These are phyloP conservation scores for Promerops cafer DNA, from an alignment of 2,113 vertebrate genomes.

Conservation along the genomic window DNA sequence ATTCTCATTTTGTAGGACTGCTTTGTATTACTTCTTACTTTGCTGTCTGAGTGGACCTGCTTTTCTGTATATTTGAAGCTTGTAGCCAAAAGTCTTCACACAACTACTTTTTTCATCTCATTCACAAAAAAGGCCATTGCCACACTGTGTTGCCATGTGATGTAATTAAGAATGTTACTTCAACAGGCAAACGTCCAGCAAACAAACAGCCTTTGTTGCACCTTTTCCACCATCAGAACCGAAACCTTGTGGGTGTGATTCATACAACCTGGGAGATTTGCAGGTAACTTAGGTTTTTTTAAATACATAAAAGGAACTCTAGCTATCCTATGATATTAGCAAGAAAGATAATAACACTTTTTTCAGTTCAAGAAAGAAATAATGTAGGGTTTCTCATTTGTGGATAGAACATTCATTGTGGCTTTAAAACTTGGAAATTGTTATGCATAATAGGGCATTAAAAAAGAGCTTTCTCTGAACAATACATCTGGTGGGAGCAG, in stretches of 20 bases:
- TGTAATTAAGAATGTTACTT: slow-evolving; percentile 22
- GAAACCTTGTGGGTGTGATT: slow-evolving; percentile 52
- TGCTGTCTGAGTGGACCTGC: background rate
- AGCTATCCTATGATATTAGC: background rate
- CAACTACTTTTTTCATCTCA: background rate
- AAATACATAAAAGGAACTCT: background rate
- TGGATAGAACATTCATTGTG: background rate
- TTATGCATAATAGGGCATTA: background rate
- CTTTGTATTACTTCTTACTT: background rate
- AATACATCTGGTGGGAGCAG: background rate
- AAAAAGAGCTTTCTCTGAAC: background rate
- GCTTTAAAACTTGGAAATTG: background rate
- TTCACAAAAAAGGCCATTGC: background rate
- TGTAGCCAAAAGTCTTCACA: background rate
- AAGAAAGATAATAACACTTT: background rate
- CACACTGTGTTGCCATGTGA: background rate
- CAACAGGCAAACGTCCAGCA: slow-evolving; percentile 56
- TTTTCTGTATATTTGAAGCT: background rate
- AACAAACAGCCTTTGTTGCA: slow-evolving; percentile 3
- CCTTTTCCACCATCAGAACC: slow-evolving; percentile 10
- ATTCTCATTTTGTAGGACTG: background rate
- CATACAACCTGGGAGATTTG: background rate
- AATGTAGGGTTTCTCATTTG: background rate
- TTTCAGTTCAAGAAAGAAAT: background rate
- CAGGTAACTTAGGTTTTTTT: slow-evolving; percentile 60